Percentiles rank a stretch among this genome's conserved stretches.
Conservation (phyloP, 2,797 vertebrate species). For the Malacoctenus gilli region DNA sequence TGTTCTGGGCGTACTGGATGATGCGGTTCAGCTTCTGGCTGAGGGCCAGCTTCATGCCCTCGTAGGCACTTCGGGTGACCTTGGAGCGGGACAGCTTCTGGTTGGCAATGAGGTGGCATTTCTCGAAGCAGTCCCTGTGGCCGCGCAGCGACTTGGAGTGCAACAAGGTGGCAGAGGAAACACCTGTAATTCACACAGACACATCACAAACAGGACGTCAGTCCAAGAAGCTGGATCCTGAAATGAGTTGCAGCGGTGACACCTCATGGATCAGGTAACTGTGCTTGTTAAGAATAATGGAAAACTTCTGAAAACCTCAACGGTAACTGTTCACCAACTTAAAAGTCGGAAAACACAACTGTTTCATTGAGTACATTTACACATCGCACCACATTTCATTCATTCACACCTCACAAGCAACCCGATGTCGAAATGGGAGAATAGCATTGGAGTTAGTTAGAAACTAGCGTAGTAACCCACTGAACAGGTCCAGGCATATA, state of each 20-base stretch:
- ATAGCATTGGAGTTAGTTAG: constrained; percentile 1
- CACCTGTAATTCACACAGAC: constrained; percentile 79
- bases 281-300: too few species aligned
- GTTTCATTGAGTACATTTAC: too few species aligned
- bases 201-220: neutral
- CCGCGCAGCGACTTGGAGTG: constrained; percentile 94
- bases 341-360: too few species aligned
- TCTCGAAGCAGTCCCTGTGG: constrained; percentile 98
- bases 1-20: constrained; percentile 95
- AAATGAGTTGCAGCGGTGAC: too few species aligned
- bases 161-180: constrained; percentile 88
- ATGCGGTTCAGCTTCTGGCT: constrained; percentile 95
- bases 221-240: too few species aligned
- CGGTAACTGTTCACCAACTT: too few species aligned
- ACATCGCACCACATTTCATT: too few species aligned
- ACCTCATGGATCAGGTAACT: too few species aligned
- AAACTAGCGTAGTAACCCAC: constrained; percentile 19
- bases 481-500: constrained; percentile 39
- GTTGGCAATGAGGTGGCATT: constrained; percentile 97
- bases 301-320: too few species aligned
- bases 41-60: constrained; percentile 92
- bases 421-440: too few species aligned
- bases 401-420: too few species aligned
- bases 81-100: constrained; percentile 92
- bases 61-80: constrained; percentile 90